These are phyloP conservation scores for Chydorus sphaericus DNA, from an alignment of 2,888 invertebrate genomes.

Conservation along the genomic window DNA sequence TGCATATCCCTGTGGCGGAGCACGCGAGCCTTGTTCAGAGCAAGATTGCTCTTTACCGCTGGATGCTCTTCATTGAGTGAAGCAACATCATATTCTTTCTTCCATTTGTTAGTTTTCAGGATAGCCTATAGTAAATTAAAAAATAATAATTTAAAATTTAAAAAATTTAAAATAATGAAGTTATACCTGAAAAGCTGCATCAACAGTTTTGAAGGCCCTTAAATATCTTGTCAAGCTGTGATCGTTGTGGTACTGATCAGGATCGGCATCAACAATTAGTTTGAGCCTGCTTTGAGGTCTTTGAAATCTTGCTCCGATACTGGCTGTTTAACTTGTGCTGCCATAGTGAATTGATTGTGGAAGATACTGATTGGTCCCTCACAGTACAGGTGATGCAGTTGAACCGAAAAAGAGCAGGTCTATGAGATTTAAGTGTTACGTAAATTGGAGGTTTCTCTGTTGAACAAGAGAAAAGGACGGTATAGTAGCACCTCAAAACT, in stretches of 20 bases:
- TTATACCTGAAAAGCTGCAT: conserved; percentile 58
- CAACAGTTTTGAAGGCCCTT: conserved; percentile 55
- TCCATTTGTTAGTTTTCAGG: conserved; percentile 66
- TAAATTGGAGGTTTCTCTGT: too few species aligned
- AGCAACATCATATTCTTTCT: conserved; percentile 51
- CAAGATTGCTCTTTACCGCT: conserved; percentile 40
- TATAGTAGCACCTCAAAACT: too few species aligned
- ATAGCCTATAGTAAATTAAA: conserved; percentile 42
- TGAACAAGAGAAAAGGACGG: too few species aligned
- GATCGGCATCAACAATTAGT: conserved; percentile 54
- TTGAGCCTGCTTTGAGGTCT: conserved; percentile 52
- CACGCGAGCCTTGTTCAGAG: conserved; percentile 47
- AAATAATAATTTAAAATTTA: neutral
- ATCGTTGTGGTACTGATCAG: conserved; percentile 57
- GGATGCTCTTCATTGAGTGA: conserved; percentile 39
- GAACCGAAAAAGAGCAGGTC: too few species aligned
- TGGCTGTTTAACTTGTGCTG: too few species aligned
- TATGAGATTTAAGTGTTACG: too few species aligned
- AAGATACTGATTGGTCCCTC: too few species aligned
- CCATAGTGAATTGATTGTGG: too few species aligned
- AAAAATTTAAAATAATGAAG: conserved; percentile 17
- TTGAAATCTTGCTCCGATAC: conserved; percentile 48
- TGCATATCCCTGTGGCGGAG: conserved; percentile 52
- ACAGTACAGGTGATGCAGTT: too few species aligned
- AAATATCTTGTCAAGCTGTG: conserved; percentile 48